phyloP scores from a whole-genome alignment of 2,888 invertebrate species.

The Nymphalis urticae region DNA sequence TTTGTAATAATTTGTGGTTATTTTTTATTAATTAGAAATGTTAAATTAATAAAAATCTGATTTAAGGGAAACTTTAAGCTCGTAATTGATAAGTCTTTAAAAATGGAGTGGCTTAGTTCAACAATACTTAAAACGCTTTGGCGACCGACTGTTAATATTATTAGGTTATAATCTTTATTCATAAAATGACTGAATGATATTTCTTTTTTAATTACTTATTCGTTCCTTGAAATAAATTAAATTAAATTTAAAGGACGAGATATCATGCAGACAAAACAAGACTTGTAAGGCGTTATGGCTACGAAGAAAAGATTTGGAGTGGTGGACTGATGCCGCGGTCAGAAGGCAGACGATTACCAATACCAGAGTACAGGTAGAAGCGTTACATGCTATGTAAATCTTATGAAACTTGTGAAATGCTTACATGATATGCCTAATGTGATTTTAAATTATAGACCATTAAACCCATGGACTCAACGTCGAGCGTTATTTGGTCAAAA shows the following conservation, averaged over 20 bases:
- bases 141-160: constrained; percentile 63
- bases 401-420: background rate
- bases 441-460: constrained; percentile 78
- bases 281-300: constrained; percentile 86
- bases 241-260: constrained; percentile 63
- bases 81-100: background rate
- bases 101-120: constrained; percentile 65
- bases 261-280: constrained; percentile 85
- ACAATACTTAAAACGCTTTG: constrained; percentile 62
- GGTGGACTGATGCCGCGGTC: constrained; percentile 87
- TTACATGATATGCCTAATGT: constrained; percentile 2
- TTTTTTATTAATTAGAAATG: too few relatives aligned
- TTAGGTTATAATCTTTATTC: constrained; percentile 59
- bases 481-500: constrained; percentile 96
- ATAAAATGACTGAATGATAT: constrained; percentile 8
- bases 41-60: too few relatives aligned
- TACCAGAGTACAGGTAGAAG: constrained; percentile 84
- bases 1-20: too few relatives aligned
- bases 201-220: background rate
- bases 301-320: constrained; percentile 84
- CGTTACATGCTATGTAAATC: background rate
- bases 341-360: constrained; percentile 78
- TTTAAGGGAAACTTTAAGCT: background rate
- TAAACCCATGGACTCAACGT: constrained; percentile 87
- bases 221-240: background rate